Evolutionary conservation across 2,888 invertebrate genomes (phyloP).

Genomic region (Eristalinus sepulchralis): DNA sequence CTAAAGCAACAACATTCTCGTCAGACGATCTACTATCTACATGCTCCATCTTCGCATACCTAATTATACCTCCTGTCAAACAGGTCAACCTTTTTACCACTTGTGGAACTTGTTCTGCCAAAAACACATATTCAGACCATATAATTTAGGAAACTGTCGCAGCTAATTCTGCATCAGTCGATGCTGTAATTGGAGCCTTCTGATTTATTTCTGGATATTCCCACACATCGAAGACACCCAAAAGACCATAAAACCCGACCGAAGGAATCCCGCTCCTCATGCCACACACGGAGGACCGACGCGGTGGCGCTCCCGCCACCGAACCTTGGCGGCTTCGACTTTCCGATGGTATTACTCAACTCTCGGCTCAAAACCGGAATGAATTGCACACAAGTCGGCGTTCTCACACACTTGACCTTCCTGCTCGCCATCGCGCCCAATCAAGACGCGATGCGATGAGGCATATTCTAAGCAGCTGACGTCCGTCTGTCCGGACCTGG

Average conservation of each 20-base stretch:
- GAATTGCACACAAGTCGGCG: constrained; percentile 33
- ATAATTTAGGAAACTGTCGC: constrained; percentile 32
- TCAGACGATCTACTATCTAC: constrained; percentile 22
- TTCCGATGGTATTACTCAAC: not conserved
- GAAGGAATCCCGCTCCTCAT: not conserved
- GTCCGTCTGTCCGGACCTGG: constrained; percentile 10
- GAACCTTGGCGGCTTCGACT: not conserved
- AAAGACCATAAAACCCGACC: not conserved
- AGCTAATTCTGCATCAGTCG: not conserved
- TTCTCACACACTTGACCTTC: constrained; percentile 57
- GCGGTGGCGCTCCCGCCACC: not conserved
- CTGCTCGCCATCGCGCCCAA: not conserved
- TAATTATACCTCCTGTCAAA: constrained; percentile 35
- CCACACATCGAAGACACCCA: not conserved
- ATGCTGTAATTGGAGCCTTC: constrained; percentile 12
- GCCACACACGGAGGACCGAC: not conserved
- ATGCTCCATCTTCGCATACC: constrained; percentile 6
- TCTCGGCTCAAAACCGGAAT: constrained; percentile 49
- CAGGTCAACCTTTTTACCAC: constrained; percentile 21
- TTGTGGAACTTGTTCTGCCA: constrained; percentile 50
- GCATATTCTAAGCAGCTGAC: constrained; percentile 42
- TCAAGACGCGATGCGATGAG: constrained; percentile 24
- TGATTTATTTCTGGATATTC: constrained; percentile 18
- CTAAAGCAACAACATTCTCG: not conserved
- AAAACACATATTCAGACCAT: constrained; percentile 21